These are phyloP conservation scores for Chironomus tentans DNA, from an alignment of 2,888 invertebrate genomes.

Conservation along the genomic window DNA sequence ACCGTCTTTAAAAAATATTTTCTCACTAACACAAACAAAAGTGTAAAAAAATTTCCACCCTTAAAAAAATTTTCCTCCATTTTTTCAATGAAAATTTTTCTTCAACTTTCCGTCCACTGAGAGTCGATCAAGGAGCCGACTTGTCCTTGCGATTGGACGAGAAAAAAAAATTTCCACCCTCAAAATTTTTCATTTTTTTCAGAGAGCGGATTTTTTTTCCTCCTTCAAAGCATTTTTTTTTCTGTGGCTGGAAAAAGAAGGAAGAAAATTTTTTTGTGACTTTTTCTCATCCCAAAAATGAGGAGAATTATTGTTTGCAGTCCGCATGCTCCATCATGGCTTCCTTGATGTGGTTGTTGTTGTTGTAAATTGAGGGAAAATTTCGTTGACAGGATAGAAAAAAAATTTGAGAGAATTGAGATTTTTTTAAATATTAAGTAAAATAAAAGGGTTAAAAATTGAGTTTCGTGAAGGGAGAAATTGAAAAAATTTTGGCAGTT, in stretches of 20 bases:
- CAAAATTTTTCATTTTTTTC: background rate
- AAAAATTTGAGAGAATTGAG: too few relatives aligned
- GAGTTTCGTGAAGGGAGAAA: too few relatives aligned
- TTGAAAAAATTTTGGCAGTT: too few relatives aligned
- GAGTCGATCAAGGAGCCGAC: background rate
- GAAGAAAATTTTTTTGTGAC: background rate
- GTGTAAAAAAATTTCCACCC: background rate
- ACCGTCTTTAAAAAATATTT: background rate
- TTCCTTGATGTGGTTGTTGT: background rate
- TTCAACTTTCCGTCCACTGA: background rate
- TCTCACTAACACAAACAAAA: too few relatives aligned
- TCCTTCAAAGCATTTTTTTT: background rate
- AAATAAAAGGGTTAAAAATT: too few relatives aligned
- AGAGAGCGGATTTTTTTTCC: background rate
- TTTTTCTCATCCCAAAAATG: background rate
- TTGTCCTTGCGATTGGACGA: background rate
- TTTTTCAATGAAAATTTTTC: background rate
- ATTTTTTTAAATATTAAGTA: too few relatives aligned
- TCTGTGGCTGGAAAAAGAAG: background rate
- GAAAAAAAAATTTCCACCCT: background rate
- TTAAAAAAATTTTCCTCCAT: background rate
- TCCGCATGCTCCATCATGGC: background rate
- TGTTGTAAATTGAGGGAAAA: too few relatives aligned
- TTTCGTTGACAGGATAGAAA: too few relatives aligned
- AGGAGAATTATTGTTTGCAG: background rate